These are phyloP conservation scores for Cryptus armator DNA, from an alignment of 2,888 invertebrate genomes.

Conservation along the genomic window DNA sequence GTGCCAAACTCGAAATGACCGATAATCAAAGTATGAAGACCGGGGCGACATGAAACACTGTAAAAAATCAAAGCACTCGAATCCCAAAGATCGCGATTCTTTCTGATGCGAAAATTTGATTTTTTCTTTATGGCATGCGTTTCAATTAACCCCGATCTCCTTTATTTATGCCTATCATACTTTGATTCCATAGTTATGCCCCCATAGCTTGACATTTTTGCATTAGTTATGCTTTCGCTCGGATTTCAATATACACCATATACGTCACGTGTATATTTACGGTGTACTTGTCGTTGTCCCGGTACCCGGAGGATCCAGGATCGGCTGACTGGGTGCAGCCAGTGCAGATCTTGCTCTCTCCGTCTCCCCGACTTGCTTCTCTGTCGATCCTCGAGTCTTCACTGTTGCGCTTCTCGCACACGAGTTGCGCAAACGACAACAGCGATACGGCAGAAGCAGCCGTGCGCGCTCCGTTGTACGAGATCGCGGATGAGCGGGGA, in stretches of 20 bases:
- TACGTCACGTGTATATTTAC: conserved; percentile 26
- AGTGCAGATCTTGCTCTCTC: conserved; percentile 41
- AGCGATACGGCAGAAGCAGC: conserved; percentile 33
- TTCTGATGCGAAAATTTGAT: too few species aligned
- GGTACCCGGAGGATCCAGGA: conserved; percentile 54
- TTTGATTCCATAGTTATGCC: conserved; percentile 1
- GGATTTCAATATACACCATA: conserved; percentile 25
- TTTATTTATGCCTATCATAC: neutral
- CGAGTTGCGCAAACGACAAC: conserved; percentile 63
- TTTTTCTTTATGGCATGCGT: too few species aligned
- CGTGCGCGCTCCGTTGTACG: conserved; percentile 12
- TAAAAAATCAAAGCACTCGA: too few species aligned
- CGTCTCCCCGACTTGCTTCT: conserved; percentile 32
- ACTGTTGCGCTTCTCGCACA: conserved; percentile 62
- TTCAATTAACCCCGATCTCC: too few species aligned
- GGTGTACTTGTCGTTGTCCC: conserved; percentile 40
- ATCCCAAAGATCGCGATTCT: too few species aligned
- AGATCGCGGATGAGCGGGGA: conserved; percentile 61
- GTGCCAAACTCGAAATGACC: neutral
- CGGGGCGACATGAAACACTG: neutral
- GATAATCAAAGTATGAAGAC: neutral
- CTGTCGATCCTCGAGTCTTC: conserved; percentile 27
- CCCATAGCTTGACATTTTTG: conserved; percentile 1
- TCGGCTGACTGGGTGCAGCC: conserved; percentile 65
- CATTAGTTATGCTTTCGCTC: conserved; percentile 32